Evolutionary conservation across 1,140 invertebrate genomes (phyloP), one percentile per base, ranked within the genome.

Genomic region (Trachymyrmex septentrionalis): DNA sequence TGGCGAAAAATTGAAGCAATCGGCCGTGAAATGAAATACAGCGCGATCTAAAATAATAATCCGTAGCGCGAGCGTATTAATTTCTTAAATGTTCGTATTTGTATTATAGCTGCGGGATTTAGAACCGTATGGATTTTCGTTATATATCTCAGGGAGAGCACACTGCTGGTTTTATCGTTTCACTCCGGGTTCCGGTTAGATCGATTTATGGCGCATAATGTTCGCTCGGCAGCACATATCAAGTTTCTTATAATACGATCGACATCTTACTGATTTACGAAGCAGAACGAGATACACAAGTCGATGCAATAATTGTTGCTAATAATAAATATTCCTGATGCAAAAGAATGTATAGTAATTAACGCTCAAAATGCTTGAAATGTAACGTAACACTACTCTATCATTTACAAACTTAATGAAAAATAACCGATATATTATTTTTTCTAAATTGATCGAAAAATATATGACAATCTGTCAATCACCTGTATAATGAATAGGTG

Each of bases 231-330:
- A 82, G 44, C 48, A 80, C 48, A 27, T 61, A 59, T 73, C 50
- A 24, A 48, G 53, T 82, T 82, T 82, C 67, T 82, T 73, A 82
- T 82, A 72, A 82, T 82, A 44, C 67, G 66, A 82, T 82, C 78
- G 78, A 81, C 78, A 38, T 71, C 66, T 82, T 44, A 38, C 19
- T 73, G 67, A 73, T 82, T 82, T 82, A 82, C 67, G 67, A 72
- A 81, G 78, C 78, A 81, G 50, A 81, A 81, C 78, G 80, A 72
- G 21, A 44, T 59, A 66, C 38, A 48, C 30, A 19, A 61, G 53
- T 57, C 78, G 66, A 71, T 16, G 50, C 24, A 73, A 38, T 73
- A 82, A 82, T 82, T 82, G 55, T 73, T 82, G 34, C 21, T n/a
- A 69, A 72, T 82, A 73, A 73, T 72, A 73, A 82, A 72, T 82